Percentiles rank a stretch among this genome's conserved stretches.
Evolutionary conservation across 2,113 vertebrate genomes (phyloP).

Genomic region (Oreocharis arfaki): DNA sequence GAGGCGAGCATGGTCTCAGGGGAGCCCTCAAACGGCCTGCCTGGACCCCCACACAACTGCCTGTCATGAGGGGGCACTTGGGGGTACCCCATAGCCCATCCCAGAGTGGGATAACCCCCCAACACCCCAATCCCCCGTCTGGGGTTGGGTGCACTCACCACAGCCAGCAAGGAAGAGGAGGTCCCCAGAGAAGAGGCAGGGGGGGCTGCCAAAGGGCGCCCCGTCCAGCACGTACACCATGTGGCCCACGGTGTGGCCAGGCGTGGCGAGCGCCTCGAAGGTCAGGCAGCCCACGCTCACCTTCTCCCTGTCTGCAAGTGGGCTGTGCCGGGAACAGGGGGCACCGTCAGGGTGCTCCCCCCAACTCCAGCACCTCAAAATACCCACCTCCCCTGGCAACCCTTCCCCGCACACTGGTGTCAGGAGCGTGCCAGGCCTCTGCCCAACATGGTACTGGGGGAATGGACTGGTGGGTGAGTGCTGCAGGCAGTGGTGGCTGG

Average conservation of each 20-base stretch:
- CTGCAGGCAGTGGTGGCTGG: background rate
- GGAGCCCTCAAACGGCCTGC: conserved; percentile 92
- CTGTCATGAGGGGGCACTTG: background rate
- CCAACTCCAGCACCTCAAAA: background rate
- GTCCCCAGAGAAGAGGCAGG: conserved; percentile 93
- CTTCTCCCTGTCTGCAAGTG: conserved; percentile 84
- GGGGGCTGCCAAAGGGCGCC: conserved; percentile 71
- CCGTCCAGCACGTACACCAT: conserved; percentile 92
- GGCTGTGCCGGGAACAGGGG: conserved; percentile 60
- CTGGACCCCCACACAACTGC: conserved; percentile 27
- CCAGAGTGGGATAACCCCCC: background rate
- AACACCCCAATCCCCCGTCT: background rate
- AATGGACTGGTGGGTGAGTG: background rate
- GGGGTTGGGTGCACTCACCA: conserved; percentile 68
- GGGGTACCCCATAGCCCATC: background rate
- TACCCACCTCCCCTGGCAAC: background rate
- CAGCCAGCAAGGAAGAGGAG: conserved; percentile 96
- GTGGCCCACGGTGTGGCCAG: conserved; percentile 94
- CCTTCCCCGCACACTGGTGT: fast-evolving
- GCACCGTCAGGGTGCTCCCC: background rate
- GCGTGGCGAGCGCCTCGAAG: conserved; percentile 88
- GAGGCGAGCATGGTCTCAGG: conserved; percentile 91
- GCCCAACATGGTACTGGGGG: background rate
- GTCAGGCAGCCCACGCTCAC: conserved; percentile 81
- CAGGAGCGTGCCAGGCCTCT: background rate